Evolutionary conservation across 2,888 invertebrate genomes (phyloP).

Genomic region (Drosophila picticornis): DNA sequence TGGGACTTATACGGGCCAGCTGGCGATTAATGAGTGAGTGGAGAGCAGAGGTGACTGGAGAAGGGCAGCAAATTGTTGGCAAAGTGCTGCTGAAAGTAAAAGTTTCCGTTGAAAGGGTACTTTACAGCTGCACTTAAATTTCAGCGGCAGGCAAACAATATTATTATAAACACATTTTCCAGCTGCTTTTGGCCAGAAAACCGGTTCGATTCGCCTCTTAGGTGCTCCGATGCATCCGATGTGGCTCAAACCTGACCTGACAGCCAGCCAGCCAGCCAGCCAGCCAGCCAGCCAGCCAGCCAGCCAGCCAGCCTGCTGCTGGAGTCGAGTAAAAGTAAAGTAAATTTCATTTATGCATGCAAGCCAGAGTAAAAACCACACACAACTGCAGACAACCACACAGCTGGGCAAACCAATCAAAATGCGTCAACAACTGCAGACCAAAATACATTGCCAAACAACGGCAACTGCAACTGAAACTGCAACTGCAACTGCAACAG

Average conservation of each 20-base stretch:
- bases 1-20: slow-evolving; percentile 6
- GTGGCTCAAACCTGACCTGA: background rate
- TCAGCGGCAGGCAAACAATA: slow-evolving; percentile 46
- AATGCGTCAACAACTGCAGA: slow-evolving; percentile 35
- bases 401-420: slow-evolving; percentile 25
- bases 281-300: background rate
- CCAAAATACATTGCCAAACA: slow-evolving; percentile 8
- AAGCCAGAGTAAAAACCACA: slow-evolving; percentile 17
- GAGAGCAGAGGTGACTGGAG: background rate
- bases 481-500: background rate
- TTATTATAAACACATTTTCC: slow-evolving; percentile 71
- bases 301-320: slow-evolving; percentile 20
- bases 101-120: slow-evolving; percentile 27
- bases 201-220: slow-evolving; percentile 58
- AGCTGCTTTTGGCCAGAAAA: slow-evolving; percentile 58
- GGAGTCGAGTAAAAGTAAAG: slow-evolving; percentile 54
- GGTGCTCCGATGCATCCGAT: slow-evolving; percentile 12
- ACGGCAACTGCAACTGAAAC: slow-evolving; percentile 6
- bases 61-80: background rate
- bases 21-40: slow-evolving; percentile 39
- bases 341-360: slow-evolving; percentile 67
- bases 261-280: background rate
- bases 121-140: slow-evolving; percentile 60
- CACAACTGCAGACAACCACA: slow-evolving; percentile 2
- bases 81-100: slow-evolving; percentile 47